Conservation (phyloP, 1,140 invertebrate genomes). For the Bombus cullumanus region DNA sequence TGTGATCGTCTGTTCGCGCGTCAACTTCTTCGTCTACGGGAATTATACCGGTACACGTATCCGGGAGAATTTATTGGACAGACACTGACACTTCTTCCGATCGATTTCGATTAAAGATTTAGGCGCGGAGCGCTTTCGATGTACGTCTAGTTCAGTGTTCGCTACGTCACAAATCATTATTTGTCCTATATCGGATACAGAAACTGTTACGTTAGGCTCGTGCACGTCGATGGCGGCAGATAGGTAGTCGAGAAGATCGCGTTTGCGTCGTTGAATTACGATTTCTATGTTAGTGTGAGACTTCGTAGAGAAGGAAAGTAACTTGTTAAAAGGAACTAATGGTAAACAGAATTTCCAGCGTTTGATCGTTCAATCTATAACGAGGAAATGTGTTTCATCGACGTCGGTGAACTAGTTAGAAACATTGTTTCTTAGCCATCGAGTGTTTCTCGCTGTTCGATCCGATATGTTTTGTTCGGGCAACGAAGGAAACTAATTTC, state of each 20-base stretch:
- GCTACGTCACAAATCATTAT: slow-evolving; percentile 42
- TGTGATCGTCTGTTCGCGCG: background rate
- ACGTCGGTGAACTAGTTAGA: background rate
- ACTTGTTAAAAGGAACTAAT: background rate
- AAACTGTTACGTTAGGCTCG: background rate
- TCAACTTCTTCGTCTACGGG: background rate
- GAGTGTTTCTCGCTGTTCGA: background rate
- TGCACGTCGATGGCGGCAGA: background rate
- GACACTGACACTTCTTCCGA: background rate
- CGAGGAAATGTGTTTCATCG: background rate
- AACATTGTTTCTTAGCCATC: background rate
- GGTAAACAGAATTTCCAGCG: background rate
- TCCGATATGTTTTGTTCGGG: background rate
- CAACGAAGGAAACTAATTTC: slow-evolving; percentile 20
- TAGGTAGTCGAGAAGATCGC: background rate
- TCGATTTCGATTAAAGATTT: slow-evolving; percentile 44
- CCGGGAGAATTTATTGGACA: background rate
- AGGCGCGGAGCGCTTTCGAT: background rate
- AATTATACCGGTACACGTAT: background rate
- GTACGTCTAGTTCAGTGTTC: slow-evolving; percentile 17
- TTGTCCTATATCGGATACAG: slow-evolving; percentile 15
- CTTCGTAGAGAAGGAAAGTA: no score
- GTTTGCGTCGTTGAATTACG: background rate
- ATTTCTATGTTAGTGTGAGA: background rate
- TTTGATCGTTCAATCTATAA: background rate